Base-by-base conservation (phyloP, 2,797 vertebrate genomes). In the Molossus molossus region DNA sequence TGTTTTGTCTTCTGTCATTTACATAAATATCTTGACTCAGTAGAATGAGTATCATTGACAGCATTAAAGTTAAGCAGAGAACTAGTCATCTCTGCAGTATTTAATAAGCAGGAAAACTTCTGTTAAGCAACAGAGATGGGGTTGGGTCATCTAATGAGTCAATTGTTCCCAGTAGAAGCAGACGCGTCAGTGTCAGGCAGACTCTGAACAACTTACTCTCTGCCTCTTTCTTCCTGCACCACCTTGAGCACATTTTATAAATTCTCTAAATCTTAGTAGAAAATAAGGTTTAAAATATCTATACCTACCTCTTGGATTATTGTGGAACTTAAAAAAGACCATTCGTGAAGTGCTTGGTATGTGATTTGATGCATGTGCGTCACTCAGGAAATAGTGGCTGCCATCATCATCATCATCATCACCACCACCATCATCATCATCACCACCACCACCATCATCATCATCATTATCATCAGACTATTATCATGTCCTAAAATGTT, bases 271-370 rank as follows among this genome's bases (percentile, higher is more conserved):
- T 18, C 62, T 92, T 84, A 79, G 9, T 23, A 82, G 69, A 87
- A 94, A 70, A 87, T 75, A 72, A 79, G 3, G 6, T 20, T n/a
- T 29, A 86, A 89, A 87, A 75, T 53, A 62, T 64, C 64, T 84
- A 2, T 75, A 55, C 48, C 9, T 82, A 73, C 29, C 14, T 81
- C 84, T 91, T 87, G 53, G 17, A 45, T 65, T 87, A 7, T 48
- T 88, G 33, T 89, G 18, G n/a, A 83, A 67, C 76, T 94, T 88
- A 93, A 92, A 64, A 83, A 94, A 57, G 58, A 9, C n/a, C 69
- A 8, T 73, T 37, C 29, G 25, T 69, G 12, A 80, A 73, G 12
- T 23, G 9, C 50, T 79, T 85, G 27, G 20, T 64, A 13, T 82
- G 18, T 27, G 60, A 65, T 50, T 62, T 89, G 50, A 87, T 11